Conservation (phyloP, 2,113 vertebrate species). For the Cairina moschata region DNA sequence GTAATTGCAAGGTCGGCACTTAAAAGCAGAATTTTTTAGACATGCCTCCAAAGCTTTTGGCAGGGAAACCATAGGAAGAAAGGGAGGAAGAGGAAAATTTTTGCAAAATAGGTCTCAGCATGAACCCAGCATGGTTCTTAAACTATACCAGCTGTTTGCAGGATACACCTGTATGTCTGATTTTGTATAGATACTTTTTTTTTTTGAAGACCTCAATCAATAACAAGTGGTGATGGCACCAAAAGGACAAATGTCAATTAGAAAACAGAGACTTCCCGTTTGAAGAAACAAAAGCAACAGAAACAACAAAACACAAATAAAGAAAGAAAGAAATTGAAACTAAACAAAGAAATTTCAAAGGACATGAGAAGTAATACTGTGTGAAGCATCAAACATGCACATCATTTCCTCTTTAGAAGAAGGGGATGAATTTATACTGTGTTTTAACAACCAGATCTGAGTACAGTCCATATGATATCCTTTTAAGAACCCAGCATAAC, state of each 20-base stretch:
- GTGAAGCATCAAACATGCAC: background rate
- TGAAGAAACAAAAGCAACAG: background rate
- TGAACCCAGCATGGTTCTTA: slow-evolving; percentile 35
- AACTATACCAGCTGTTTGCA: slow-evolving; percentile 27
- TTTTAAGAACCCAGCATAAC: background rate
- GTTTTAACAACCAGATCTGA: background rate
- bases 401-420: slow-evolving; percentile 10
- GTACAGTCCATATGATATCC: background rate
- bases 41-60: background rate
- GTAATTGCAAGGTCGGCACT: background rate
- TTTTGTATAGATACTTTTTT: background rate
- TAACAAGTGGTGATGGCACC: background rate
- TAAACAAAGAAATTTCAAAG: slow-evolving; percentile 29
- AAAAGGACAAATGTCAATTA: background rate
- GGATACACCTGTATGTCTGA: slow-evolving; percentile 54
- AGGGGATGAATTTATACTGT: background rate
- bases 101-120: slow-evolving; percentile 41
- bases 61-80: background rate
- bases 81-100: slow-evolving; percentile 51
- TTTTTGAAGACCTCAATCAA: background rate
- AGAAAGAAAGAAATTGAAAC: background rate
- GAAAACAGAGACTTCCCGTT: slow-evolving; percentile 49
- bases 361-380: background rate
- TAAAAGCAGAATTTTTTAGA: background rate
- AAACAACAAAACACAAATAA: background rate